Evolutionary conservation across 2,888 invertebrate species (phyloP).

Genomic region (Ellobium chinense): DNA sequence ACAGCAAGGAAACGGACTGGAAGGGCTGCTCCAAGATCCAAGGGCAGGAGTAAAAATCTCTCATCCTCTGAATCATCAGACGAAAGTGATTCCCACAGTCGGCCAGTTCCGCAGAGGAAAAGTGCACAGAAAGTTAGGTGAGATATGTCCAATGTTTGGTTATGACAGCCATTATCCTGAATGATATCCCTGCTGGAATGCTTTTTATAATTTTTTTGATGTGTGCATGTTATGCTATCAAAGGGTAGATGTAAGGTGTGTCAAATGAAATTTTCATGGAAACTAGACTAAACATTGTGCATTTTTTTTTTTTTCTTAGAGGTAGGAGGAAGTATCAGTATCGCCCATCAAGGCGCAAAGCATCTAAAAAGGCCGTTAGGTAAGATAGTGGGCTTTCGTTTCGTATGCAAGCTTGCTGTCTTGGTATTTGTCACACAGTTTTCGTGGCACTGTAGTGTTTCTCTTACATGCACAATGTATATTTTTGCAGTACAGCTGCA

Average conservation of each 20-base stretch:
- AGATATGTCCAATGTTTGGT: too few relatives aligned
- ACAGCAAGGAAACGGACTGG: constrained; percentile 47
- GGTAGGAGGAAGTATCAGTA: constrained; percentile 40
- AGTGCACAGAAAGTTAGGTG: constrained; percentile 68
- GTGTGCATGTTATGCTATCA: too few relatives aligned
- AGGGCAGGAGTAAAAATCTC: constrained; percentile 46
- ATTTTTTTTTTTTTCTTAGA: constrained; percentile 13
- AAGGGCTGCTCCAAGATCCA: constrained; percentile 32
- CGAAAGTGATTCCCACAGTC: constrained; percentile 65
- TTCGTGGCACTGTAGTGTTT: not conserved
- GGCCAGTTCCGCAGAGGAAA: constrained; percentile 54
- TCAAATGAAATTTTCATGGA: too few relatives aligned
- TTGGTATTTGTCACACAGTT: not conserved
- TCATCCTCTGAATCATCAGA: constrained; percentile 69
- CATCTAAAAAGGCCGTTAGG: constrained; percentile 43
- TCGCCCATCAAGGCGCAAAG: constrained; percentile 34
- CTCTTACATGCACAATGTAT: not conserved
- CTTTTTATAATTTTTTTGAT: too few relatives aligned
- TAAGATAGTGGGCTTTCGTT: constrained; percentile 21
- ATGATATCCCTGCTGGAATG: too few relatives aligned
- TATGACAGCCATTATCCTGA: too few relatives aligned
- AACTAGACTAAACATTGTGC: not conserved
- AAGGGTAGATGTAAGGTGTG: too few relatives aligned
- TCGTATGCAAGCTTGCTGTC: constrained; percentile 15
- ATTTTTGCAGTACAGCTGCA: too few relatives aligned